A percentile compares a stretch with the other conserved stretches of the same genome.
phyloP scores from a whole-genome alignment of 1,140 invertebrate genomes.

The Drosophila teissieri region DNA sequence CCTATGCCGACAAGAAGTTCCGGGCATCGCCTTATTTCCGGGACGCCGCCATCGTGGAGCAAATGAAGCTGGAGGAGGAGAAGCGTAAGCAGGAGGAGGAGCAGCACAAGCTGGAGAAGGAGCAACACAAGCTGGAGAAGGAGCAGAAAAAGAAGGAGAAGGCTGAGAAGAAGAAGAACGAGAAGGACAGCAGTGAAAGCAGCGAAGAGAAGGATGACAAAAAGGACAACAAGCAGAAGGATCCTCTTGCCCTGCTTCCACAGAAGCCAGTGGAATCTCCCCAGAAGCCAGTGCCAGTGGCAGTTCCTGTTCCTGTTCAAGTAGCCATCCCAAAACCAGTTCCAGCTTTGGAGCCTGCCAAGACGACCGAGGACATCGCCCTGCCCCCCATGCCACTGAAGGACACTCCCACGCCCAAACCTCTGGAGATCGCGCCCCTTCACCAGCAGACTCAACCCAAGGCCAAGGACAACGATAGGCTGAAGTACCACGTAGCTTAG shows the following conservation, averaged over 20 bases:
- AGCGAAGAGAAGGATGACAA: slow-evolving; percentile 55
- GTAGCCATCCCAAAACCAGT: not conserved
- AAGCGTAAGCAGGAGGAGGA: slow-evolving; percentile 8
- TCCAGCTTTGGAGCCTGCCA: not conserved
- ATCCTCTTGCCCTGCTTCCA: slow-evolving; percentile 3
- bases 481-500: slow-evolving; percentile 59
- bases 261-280: slow-evolving; percentile 19
- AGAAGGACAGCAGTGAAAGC: slow-evolving; percentile 51
- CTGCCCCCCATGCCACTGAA: slow-evolving; percentile 61
- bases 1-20: slow-evolving; percentile 75
- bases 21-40: slow-evolving; percentile 65
- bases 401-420: slow-evolving; percentile 20
- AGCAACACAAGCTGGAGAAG: slow-evolving; percentile 28
- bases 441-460: slow-evolving; percentile 22
- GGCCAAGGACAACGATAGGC: slow-evolving; percentile 47
- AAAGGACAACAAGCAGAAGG: slow-evolving; percentile 13
- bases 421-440: slow-evolving; percentile 18
- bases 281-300: not conserved
- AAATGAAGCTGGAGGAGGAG: slow-evolving; percentile 15
- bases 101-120: slow-evolving; percentile 21
- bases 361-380: slow-evolving; percentile 39
- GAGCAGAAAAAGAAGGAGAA: slow-evolving; percentile 44
- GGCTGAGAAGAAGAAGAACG: slow-evolving; percentile 23
- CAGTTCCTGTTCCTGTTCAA: slow-evolving; percentile 20
- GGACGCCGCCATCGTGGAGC: slow-evolving; percentile 36